Percentiles rank a stretch among this genome's conserved stretches.
These are phyloP conservation scores for Volucella bombylans DNA, from an alignment of 2,888 invertebrate species.

Conservation along the genomic window DNA sequence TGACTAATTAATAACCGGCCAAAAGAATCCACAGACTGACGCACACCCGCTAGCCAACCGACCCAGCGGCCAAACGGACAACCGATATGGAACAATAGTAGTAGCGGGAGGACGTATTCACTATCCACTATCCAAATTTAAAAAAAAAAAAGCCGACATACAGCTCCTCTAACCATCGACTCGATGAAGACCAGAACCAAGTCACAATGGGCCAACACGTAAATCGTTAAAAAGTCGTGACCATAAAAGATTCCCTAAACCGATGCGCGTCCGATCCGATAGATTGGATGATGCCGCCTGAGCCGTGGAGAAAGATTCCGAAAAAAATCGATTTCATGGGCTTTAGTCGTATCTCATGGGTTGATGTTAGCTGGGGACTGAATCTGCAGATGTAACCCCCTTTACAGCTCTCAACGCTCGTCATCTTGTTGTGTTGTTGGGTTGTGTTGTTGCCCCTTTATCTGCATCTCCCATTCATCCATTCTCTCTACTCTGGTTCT, in stretches of 20 bases:
- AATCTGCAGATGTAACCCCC: conserved; percentile 29
- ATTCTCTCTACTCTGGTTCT: conserved; percentile 27
- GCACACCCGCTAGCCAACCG: too few species aligned
- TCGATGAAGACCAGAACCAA: conserved; percentile 16
- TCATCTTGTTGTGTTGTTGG: conserved; percentile 43
- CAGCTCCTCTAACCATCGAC: conserved; percentile 1
- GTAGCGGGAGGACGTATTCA: conserved; percentile 22
- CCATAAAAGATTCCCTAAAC: conserved; percentile 53
- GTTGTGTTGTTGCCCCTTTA: conserved; percentile 20
- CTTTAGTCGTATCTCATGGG: conserved; percentile 5
- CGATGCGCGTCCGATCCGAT: conserved; percentile 13
- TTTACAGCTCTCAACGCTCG: conserved; percentile 21
- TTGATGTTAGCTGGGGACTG: conserved; percentile 4
- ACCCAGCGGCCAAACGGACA: not conserved
- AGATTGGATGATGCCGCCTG: not conserved
- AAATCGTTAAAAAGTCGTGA: conserved; percentile 68
- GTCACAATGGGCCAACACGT: conserved; percentile 56
- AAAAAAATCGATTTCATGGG: conserved; percentile 42
- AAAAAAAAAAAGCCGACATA: too few species aligned
- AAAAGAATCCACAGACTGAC: conserved; percentile 5
- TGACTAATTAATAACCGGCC: conserved; percentile 63
- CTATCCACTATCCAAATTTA: conserved; percentile 5
- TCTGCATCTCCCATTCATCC: conserved; percentile 34
- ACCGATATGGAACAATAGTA: conserved; percentile 30
- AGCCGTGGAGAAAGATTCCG: conserved; percentile 21